Base-by-base conservation (phyloP, 2,888 invertebrate genomes). In the Rhamphomyia laevipes region DNA sequence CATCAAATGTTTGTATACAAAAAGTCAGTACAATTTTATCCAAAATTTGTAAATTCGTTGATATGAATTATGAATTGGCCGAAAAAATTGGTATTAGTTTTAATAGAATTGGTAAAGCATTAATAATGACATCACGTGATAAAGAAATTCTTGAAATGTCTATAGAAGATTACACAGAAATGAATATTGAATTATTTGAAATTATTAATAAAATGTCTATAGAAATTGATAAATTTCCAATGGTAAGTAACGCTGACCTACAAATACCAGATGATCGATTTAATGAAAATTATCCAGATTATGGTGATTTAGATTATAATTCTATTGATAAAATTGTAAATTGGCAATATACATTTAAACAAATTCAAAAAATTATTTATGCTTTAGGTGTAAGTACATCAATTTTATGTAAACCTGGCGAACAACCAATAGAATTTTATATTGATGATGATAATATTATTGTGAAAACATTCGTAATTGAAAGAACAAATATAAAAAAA, bases 231-330 rank as follows among this genome's bases (percentile, higher is more conserved):
- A 4, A 30, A 11, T 49, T 47, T 33, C 49, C 53, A 13, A 9
- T 16, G 3, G 45, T 47, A 2, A 49, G 49, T 16, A 37, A 46
- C 43, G 17, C 18, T 11, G 43, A 47, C 4, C 7, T 38, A 11
- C 45, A 46, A 4, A 18, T 12, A 17, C 37, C 43, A 6, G 35
- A 49, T 23, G 33, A 47, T 47, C 42, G 35, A 23, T 43, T 46
- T 27, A 31, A 43, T 11, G 53, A 50, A 42, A 47, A 51, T 33
- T 53, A 53, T 50, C 51, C 53, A 7, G 53, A 53, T 27, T 53
- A 53, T 45, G 50, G 44, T 11, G 48, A 46, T 27, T 21, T 53
- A 11, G 44, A 51, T 48, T 47, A 50, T 27, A 23, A 41, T n/a
- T 4, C 38, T 18, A 27, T 53, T 42, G 33, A 48, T 21, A 38